phyloP scores from a whole-genome alignment of 2,888 invertebrate genomes.

The Nebria salina region DNA sequence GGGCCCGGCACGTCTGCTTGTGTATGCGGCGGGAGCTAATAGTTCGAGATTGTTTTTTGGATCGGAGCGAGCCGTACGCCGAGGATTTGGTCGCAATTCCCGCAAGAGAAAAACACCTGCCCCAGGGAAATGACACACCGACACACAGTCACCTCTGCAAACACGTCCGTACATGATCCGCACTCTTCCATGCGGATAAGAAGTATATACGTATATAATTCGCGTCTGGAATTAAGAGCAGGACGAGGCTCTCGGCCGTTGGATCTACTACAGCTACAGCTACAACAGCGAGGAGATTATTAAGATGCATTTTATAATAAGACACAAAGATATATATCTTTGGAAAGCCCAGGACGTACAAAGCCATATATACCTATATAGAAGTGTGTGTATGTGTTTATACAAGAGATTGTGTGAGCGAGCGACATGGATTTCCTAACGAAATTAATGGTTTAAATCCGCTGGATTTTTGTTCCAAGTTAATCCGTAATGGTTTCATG shows the following conservation, averaged over 20 bases:
- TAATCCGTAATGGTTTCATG: conserved; percentile 35
- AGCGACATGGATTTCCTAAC: conserved; percentile 33
- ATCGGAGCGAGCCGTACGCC: not conserved
- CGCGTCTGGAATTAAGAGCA: not conserved
- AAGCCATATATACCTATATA: not conserved
- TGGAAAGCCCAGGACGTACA: not conserved
- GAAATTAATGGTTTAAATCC: conserved; percentile 44
- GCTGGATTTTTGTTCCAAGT: conserved; percentile 42
- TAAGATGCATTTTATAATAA: conserved; percentile 46
- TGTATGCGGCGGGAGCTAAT: not conserved
- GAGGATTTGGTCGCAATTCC: conserved; percentile 22
- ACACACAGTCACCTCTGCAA: not conserved
- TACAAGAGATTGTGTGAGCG: not conserved
- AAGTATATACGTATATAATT: not conserved
- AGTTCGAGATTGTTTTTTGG: conserved; percentile 22
- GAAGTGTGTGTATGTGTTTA: conserved; percentile 8
- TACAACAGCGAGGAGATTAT: conserved; percentile 24
- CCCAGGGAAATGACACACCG: conserved; percentile 14
- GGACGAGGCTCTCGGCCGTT: not conserved
- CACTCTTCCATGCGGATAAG: not conserved
- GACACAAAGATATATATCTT: conserved; percentile 35
- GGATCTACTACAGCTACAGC: not conserved
- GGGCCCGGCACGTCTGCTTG: conserved; percentile 10
- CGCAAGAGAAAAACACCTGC: conserved; percentile 22
- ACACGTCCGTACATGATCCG: not conserved